These are phyloP conservation scores for Bombus polaris DNA, from an alignment of 1,140 invertebrate genomes.

Conservation along the genomic window DNA sequence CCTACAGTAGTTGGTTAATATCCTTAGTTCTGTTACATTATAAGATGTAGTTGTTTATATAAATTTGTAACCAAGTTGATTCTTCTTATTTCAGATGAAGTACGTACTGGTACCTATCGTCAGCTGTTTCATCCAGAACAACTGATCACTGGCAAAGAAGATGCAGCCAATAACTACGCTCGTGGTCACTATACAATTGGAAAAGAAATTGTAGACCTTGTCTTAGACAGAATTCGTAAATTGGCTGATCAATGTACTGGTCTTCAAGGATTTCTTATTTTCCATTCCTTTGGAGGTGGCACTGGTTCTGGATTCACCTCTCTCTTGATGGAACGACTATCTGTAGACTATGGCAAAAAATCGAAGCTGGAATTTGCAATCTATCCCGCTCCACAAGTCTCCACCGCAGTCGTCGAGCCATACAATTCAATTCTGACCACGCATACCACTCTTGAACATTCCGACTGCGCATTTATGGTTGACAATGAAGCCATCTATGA, in stretches of 20 bases:
- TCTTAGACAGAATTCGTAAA: conserved; percentile 63
- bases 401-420: conserved; percentile 62
- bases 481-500: conserved; percentile 96
- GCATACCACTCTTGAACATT: conserved; percentile 89
- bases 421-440: conserved; percentile 66
- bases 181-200: conserved; percentile 67
- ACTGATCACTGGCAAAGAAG: conserved; percentile 66
- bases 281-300: conserved; percentile 65
- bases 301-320: conserved; percentile 66
- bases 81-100: conserved; percentile 52
- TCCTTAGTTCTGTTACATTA: conserved; percentile 84
- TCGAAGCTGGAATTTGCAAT: conserved; percentile 65
- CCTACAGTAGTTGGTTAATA: conserved; percentile 79
- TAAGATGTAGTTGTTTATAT: not conserved
- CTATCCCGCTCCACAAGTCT: conserved; percentile 65
- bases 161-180: conserved; percentile 64
- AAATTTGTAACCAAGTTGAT: conserved; percentile 2
- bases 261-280: conserved; percentile 67
- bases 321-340: conserved; percentile 65
- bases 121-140: conserved; percentile 85
- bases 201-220: conserved; percentile 65
- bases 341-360: conserved; percentile 65
- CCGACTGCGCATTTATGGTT: conserved; percentile 94
- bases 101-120: conserved; percentile 85
- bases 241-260: conserved; percentile 64